phyloP scores from a whole-genome alignment of 2,797 vertebrate genomes.

The Parotocinclus haroldoi region DNA sequence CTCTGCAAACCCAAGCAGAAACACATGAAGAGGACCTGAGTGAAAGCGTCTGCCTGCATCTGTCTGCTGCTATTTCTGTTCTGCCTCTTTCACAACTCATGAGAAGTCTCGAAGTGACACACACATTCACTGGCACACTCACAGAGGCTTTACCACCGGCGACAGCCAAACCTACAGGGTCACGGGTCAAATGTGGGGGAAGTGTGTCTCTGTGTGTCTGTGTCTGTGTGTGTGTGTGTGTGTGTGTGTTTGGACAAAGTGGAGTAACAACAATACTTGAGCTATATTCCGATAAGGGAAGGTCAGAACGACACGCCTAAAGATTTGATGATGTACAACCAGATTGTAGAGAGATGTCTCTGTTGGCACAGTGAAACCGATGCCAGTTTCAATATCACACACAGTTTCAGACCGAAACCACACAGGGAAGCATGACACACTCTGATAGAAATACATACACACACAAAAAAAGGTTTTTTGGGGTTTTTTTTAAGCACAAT shows the following conservation, averaged over 20 bases:
- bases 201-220: neutral
- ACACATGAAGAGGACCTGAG: constrained; percentile 12
- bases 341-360: neutral
- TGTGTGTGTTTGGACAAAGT: too few relatives aligned
- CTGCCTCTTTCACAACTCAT: constrained; percentile 41
- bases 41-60: constrained; percentile 34
- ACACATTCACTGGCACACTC: constrained; percentile 15
- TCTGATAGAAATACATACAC: too few relatives aligned
- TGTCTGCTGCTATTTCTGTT: constrained; percentile 43
- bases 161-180: constrained; percentile 18
- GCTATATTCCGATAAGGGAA: neutral
- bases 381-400: neutral
- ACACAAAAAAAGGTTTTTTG: too few relatives aligned
- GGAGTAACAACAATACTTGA: neutral
- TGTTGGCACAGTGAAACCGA: neutral
- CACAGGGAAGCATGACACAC: neutral
- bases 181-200: constrained; percentile 26
- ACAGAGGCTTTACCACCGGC: constrained; percentile 1
- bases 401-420: neutral
- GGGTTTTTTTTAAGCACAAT: too few relatives aligned
- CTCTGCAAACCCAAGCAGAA: constrained; percentile 21
- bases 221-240: constrained; percentile 9
- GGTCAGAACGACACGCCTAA: too few relatives aligned
- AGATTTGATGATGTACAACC: neutral
- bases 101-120: constrained; percentile 17